Base-by-base conservation (phyloP, 92 coral and sea anemone species). In the Meandrina meandrites region DNA sequence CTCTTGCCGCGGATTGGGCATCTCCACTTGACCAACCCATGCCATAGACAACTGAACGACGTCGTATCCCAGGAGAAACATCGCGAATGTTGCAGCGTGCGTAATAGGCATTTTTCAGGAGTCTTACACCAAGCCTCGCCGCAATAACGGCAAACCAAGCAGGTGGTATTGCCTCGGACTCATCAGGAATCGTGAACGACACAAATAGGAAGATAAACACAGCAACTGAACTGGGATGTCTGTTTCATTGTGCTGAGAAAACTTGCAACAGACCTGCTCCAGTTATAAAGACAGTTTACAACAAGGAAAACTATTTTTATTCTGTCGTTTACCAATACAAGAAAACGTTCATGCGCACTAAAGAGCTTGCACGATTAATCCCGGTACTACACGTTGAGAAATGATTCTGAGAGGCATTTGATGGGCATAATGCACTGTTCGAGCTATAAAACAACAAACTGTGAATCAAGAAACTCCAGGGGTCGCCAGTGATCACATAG, bases 81-180 rank as follows among this genome's bases (percentile, higher is more conserved):
- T 62, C 1, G 58, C 80, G 89, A 21, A 82, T 85, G 51, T 84
- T 84, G 82, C 89, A 89, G 67, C 81, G 84, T 36, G 90, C 90
- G 42, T 87, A 87, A 45, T 77, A 80, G 71, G 73, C 54, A 42
- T 84, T 89, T 78, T 89, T 89, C 42, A 79, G 67, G 50, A 89
- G 88, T 53, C 35, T 78, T 27, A 78, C 67, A 72, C 86, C 85
- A 11, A 79, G 42, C 16, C 78, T 58, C 30, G 34, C 85, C 35
- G 85, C 84, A 47, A 85, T 72, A 58, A 70, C 68, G n/a, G 15
- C 22, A 78, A 89, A 89, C 85, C 80, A 86, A 36, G 50, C 58
- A 4, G 72, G 72, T 21, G 27, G 42, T 3, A 34, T 28, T 5
- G 78, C 78, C 53, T 74, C 78, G 13, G 78, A 15, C 13, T 37